Evolutionary conservation across 1,140 invertebrate genomes (phyloP), one percentile per base, ranked within the genome.

Genomic region (Macrobrachium rosenbergii): DNA sequence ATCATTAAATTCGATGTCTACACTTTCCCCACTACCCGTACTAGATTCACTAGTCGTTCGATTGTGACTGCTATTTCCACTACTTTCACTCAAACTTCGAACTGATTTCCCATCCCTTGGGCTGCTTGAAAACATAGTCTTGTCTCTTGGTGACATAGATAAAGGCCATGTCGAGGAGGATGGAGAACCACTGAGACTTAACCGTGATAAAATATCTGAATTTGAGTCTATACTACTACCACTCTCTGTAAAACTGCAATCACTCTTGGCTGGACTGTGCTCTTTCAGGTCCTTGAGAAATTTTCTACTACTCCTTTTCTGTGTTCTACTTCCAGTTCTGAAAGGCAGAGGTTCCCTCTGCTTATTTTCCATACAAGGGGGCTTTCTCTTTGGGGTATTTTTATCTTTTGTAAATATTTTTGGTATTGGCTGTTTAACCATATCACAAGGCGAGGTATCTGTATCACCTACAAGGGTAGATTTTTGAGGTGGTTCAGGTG

Each of bases 361-460:
- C 16, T 75, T 75, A 17, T 23, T 17, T 75, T 73, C 58, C 5
- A 67, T 73, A 19, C 11, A 52, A 16, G 83, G 73, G 59, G 5
- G 59, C 59, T n/a, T 63, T 64, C 63, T 84, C 67, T 28, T 77
- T 78, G 7, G 83, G 60, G 62, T 63, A 77, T 17, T 63, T n/a
- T 52, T 62, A 62, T 84, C 83, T 17, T 62, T 63, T 16, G 52
- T 16, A 60, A 84, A 84, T 28, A 84, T 84, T 23, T 67, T 77
- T n/a, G 83, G 83, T 16, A 84, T 63, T 0, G 73, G 37, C 83
- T 84, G 83, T 23, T 75, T 23, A 23, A 75, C 52, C 11, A 14
- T 23, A n/a, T 62, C 78, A 8, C 23, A 23, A 63, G 45, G 43
- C 16, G 10, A 12, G 11, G 7, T 59, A 59, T 58, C 60, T 52